Percentiles rank a stretch among this genome's conserved stretches.
phyloP scores from a whole-genome alignment of 1,140 invertebrate genomes.

The Ceratitis capitata region DNA sequence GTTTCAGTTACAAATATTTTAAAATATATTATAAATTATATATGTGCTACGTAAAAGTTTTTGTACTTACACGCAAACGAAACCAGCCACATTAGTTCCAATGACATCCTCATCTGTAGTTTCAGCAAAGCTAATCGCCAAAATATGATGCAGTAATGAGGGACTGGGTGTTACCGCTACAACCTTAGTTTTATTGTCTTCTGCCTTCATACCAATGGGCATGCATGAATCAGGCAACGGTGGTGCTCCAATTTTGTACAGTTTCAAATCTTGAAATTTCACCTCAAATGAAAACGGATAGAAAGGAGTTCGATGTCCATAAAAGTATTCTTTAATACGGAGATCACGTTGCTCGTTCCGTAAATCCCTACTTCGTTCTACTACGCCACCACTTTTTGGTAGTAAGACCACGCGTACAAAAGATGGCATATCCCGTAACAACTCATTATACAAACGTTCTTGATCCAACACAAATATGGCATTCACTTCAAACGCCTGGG shows the following conservation, averaged over 20 bases:
- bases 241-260: constrained; percentile 95
- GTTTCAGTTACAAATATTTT: constrained; percentile 12
- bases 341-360: constrained; percentile 81
- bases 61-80: constrained; percentile 94
- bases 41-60: too few relatives aligned
- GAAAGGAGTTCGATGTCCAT: constrained; percentile 83
- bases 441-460: constrained; percentile 93
- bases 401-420: constrained; percentile 93
- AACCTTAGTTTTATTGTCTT: constrained; percentile 92
- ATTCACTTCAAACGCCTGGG: constrained; percentile 94
- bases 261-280: constrained; percentile 85
- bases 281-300: constrained; percentile 94
- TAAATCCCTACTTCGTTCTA: constrained; percentile 80
- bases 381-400: constrained; percentile 96
- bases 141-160: constrained; percentile 85
- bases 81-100: constrained; percentile 89
- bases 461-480: constrained; percentile 96
- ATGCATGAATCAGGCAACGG: constrained; percentile 92
- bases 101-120: constrained; percentile 81
- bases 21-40: neutral
- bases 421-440: constrained; percentile 90
- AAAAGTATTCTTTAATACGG: constrained; percentile 94
- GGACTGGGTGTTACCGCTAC: constrained; percentile 81
- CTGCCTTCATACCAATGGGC: constrained; percentile 93
- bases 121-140: constrained; percentile 87